Evolutionary conservation across 2,113 vertebrate genomes (phyloP).

Genomic region (Numenius arquata): DNA sequence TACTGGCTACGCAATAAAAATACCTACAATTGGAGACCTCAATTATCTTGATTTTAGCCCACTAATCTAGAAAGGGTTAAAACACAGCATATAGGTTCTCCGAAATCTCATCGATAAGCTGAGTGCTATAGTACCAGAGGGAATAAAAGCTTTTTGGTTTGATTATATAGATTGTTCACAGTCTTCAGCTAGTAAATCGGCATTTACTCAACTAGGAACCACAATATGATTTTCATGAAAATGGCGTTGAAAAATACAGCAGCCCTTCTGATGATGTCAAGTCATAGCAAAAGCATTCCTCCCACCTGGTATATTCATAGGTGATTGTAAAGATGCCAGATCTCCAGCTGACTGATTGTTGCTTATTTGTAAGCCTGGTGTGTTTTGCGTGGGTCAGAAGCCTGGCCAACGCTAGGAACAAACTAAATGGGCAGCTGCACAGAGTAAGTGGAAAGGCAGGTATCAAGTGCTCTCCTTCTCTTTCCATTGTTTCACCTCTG

Average conservation of each 20-base stretch:
- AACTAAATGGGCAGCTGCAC: background rate
- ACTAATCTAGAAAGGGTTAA: background rate
- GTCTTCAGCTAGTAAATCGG: background rate
- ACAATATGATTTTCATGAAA: background rate
- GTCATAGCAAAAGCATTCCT: background rate
- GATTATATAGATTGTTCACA: background rate
- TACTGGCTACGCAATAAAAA: background rate
- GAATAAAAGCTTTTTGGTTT: background rate
- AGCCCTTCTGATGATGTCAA: background rate
- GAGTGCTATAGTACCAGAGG: background rate
- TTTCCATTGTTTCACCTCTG: background rate
- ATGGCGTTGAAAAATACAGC: background rate
- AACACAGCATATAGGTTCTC: background rate
- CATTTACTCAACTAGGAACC: background rate
- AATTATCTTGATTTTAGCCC: background rate
- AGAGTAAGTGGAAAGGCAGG: background rate
- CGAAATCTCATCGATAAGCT: background rate
- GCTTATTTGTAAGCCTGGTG: background rate
- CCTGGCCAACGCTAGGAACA: background rate
- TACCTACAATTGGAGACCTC: background rate
- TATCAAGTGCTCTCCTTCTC: background rate
- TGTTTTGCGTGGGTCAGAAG: background rate
- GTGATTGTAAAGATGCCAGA: background rate
- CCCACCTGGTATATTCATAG: background rate
- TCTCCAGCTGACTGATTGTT: background rate